Evolutionary conservation across 2,797 vertebrate species (phyloP), one percentile per base, ranked within the genome.

Genomic region (Acanthurus leucopareius): DNA sequence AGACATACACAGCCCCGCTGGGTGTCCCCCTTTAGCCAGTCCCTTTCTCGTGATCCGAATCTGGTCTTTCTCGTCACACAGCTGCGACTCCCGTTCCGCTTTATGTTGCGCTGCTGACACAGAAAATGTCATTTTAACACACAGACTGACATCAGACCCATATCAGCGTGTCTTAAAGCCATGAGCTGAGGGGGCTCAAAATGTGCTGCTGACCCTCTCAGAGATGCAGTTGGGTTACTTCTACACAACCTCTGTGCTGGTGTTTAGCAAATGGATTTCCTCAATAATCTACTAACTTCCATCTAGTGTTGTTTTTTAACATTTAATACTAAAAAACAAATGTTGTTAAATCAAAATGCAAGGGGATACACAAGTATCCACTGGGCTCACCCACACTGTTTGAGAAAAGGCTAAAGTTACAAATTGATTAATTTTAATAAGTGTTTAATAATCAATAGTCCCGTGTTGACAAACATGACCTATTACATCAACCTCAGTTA

Each of bases 11-110:
- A 99, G 85, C 97, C 97, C 47, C 97, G 96, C 72, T 95, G 94
- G 25, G 94, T 81, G 52, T 98, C 96, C 66, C 96, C 97, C 79
- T 95, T 97, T 51, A 99, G 94, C 98, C 98, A 99, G 75, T 97
- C 96, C 80, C 97, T 93, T 91, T 99, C 98, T 10, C 97, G 96
- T n/a, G 97, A 98, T 51, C 97, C 96, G 47, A 98, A 96, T 35
- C 97, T 94, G 63, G 93, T 96, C 92, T 96, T 97, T 90, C 96
- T 95, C 28, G 92, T 96, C 90, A 97, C 86, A 42, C 97, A 97
- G 89, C 95, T 95, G 52, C 96, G 95, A 89, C 97, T 98, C 42
- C 97, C 97, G 19, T 95, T 96, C 57, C 96, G 94, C 91, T 97
- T 99, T 94, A 97, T 97, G 92, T 98, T 99, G 84, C 97, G 97